Evolutionary conservation across 2,888 invertebrate genomes (phyloP).

Genomic region (Formica aserva): DNA sequence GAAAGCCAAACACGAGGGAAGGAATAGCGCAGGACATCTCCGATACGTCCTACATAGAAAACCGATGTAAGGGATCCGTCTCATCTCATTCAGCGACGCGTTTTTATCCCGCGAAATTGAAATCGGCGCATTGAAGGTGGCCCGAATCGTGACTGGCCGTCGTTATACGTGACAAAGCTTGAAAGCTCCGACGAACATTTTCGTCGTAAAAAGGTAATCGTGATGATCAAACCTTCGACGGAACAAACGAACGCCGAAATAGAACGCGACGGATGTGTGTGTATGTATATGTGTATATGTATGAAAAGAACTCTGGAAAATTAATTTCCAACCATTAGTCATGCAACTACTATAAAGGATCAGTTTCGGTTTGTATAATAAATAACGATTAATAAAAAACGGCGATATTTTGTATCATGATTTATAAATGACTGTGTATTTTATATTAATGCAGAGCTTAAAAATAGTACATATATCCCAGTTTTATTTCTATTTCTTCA

Average conservation of each 20-base stretch:
- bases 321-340: constrained; percentile 26
- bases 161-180: constrained; percentile 45
- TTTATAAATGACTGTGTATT: background rate
- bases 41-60: constrained; percentile 37
- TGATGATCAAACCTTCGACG: constrained; percentile 35
- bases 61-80: constrained; percentile 34
- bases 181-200: constrained; percentile 15
- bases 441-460: background rate
- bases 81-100: constrained; percentile 40
- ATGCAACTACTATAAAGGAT: background rate
- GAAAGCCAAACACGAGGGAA: constrained; percentile 38
- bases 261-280: background rate
- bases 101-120: constrained; percentile 54
- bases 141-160: constrained; percentile 37
- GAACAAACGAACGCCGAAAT: constrained; percentile 16
- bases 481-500: constrained; percentile 10
- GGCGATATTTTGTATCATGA: background rate
- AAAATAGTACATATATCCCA: background rate
- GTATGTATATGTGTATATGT: background rate
- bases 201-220: constrained; percentile 47
- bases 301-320: constrained; percentile 23
- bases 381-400: background rate
- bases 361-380: background rate
- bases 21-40: constrained; percentile 25
- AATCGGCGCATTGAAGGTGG: constrained; percentile 41